Evolutionary conservation across 2,888 invertebrate genomes (phyloP).

Genomic region (Gastrophysa polygoni): DNA sequence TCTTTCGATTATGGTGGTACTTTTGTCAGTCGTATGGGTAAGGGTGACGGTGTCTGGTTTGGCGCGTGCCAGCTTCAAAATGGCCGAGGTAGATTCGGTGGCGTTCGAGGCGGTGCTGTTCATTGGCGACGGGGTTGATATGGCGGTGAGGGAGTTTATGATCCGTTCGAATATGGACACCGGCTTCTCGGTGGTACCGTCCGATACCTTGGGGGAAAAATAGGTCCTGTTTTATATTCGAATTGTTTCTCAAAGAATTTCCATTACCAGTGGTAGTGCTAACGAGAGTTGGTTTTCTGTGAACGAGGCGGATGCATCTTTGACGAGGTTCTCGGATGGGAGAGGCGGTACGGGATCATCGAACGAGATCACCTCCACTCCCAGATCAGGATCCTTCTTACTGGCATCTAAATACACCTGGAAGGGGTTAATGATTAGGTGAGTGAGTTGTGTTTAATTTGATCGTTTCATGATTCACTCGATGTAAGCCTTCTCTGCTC

Average conservation of each 20-base stretch:
- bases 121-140: conserved; percentile 49
- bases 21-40: conserved; percentile 54
- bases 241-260: conserved; percentile 4
- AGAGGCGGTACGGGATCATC: conserved; percentile 55
- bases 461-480: neutral
- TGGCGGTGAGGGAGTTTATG: conserved; percentile 56
- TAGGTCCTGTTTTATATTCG: conserved; percentile 13
- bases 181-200: conserved; percentile 50
- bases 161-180: conserved; percentile 57
- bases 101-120: conserved; percentile 31
- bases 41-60: conserved; percentile 41
- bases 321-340: conserved; percentile 55
- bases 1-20: conserved; percentile 57
- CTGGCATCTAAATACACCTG: conserved; percentile 45
- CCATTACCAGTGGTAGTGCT: conserved; percentile 43
- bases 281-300: conserved; percentile 39
- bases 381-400: conserved; percentile 49
- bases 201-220: conserved; percentile 44
- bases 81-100: conserved; percentile 51
- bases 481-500: too few relatives aligned
- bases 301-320: conserved; percentile 50
- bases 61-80: conserved; percentile 55
- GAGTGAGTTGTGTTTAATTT: conserved; percentile 2
- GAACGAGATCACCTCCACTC: conserved; percentile 56
- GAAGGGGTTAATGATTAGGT: conserved; percentile 37